Evolutionary conservation across 2,113 vertebrate species (phyloP).

Genomic region (Spermophilus dauricus): DNA sequence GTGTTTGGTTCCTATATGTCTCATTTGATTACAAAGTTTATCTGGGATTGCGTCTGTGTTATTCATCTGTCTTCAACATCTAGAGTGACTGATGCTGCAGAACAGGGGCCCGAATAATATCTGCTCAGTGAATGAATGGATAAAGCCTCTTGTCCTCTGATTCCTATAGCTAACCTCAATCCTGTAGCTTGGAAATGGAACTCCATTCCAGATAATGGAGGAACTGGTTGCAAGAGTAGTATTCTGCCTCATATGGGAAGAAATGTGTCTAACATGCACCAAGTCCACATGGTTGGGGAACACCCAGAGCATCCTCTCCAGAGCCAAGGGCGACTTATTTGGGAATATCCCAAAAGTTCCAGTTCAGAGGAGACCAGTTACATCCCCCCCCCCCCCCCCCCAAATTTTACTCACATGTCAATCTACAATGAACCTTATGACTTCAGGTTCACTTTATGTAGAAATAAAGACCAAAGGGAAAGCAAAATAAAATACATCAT

Average conservation of each 20-base stretch:
- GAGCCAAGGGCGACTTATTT: neutral
- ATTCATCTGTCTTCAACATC: neutral
- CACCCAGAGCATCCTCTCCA: neutral
- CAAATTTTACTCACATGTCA: neutral
- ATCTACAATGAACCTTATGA: neutral
- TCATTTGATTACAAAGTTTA: neutral
- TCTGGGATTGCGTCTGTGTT: neutral
- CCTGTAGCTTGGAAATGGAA: neutral
- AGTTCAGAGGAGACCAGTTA: neutral
- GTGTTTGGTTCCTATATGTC: neutral
- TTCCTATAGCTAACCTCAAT: neutral
- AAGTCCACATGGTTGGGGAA: neutral
- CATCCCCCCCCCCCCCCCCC: no score
- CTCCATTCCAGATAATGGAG: neutral
- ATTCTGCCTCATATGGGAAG: neutral
- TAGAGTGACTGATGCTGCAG: neutral
- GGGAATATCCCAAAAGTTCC: neutral
- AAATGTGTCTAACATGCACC: neutral
- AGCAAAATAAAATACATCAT: neutral
- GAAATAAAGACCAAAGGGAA: conserved; percentile 46
- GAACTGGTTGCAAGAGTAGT: neutral
- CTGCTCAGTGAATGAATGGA: neutral
- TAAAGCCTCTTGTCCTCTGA: neutral
- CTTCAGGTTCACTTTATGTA: neutral
- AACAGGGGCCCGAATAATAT: neutral